These are phyloP conservation scores for Oegoconia quadripuncta DNA, from an alignment of 2,888 invertebrate genomes.

Conservation along the genomic window DNA sequence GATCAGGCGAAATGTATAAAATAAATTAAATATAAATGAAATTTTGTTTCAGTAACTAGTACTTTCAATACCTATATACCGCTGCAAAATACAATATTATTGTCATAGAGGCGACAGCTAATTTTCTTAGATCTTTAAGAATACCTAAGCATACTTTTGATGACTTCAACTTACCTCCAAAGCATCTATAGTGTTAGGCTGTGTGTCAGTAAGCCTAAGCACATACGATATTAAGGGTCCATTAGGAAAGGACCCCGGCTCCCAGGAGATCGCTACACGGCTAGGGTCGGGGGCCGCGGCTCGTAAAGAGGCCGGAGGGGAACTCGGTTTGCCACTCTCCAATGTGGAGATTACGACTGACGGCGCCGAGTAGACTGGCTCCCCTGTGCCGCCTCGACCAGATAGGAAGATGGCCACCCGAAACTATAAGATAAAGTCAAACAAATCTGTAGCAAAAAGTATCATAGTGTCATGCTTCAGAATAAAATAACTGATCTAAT, in stretches of 20 bases:
- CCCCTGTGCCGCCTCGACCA: slow-evolving; percentile 82
- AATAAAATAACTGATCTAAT: too few relatives aligned
- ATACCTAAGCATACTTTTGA: too few relatives aligned
- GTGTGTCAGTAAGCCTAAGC: slow-evolving; percentile 81
- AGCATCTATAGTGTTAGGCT: slow-evolving; percentile 78
- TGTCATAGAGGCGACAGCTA: too few relatives aligned
- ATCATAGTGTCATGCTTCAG: too few relatives aligned
- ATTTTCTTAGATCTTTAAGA: too few relatives aligned
- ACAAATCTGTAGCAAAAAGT: neutral
- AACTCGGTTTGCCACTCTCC: slow-evolving; percentile 86
- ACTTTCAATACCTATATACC: too few relatives aligned
- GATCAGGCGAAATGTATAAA: too few relatives aligned
- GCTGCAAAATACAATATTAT: too few relatives aligned
- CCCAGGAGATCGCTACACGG: slow-evolving; percentile 93
- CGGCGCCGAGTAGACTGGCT: slow-evolving; percentile 85
- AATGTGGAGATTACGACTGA: slow-evolving; percentile 88
- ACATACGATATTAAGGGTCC: slow-evolving; percentile 93
- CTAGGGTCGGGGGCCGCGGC: slow-evolving; percentile 89
- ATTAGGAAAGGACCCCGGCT: slow-evolving; percentile 91
- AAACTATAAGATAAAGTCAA: slow-evolving; percentile 81
- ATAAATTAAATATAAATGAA: too few relatives aligned
- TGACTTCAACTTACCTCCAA: slow-evolving; percentile 79
- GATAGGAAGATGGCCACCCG: slow-evolving; percentile 90
- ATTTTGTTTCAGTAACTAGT: too few relatives aligned
- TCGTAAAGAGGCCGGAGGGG: slow-evolving; percentile 86